Conservation (phyloP, 2,888 invertebrate species). For the Norana najaformis region DNA sequence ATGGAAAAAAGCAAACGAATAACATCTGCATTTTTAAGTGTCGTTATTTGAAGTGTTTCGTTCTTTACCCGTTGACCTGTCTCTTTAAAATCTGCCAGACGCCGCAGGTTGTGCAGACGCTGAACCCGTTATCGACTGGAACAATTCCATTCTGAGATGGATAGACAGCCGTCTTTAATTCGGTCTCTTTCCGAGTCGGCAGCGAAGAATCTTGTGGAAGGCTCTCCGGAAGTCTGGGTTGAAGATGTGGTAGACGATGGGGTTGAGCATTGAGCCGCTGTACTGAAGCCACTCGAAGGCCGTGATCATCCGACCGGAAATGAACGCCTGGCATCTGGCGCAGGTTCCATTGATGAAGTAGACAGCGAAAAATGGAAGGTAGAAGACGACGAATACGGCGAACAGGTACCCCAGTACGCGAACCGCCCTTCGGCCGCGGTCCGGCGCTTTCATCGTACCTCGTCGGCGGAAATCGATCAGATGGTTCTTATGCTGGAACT, state of each 20-base stretch:
- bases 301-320: slow-evolving; percentile 40
- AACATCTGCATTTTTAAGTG: neutral
- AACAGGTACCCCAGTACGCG: slow-evolving; percentile 48
- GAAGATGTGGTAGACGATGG: slow-evolving; percentile 50
- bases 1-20: too few relatives aligned
- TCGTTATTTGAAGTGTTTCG: neutral
- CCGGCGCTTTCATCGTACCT: neutral
- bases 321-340: slow-evolving; percentile 40
- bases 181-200: slow-evolving; percentile 30
- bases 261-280: slow-evolving; percentile 49
- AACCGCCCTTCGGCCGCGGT: slow-evolving; percentile 32
- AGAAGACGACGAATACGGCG: slow-evolving; percentile 48
- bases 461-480: neutral
- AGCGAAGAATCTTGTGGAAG: slow-evolving; percentile 46
- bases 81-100: neutral
- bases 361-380: slow-evolving; percentile 48
- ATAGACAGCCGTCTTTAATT: neutral
- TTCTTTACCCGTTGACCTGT: neutral
- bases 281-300: slow-evolving; percentile 49
- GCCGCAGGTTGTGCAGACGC: neutral
- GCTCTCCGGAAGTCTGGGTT: slow-evolving; percentile 48
- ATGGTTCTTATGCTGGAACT: slow-evolving; percentile 13
- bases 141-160: neutral
- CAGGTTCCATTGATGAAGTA: slow-evolving; percentile 46
- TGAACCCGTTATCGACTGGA: neutral